Conservation (phyloP, 2,797 vertebrate genomes). For the Nasua narica region DNA sequence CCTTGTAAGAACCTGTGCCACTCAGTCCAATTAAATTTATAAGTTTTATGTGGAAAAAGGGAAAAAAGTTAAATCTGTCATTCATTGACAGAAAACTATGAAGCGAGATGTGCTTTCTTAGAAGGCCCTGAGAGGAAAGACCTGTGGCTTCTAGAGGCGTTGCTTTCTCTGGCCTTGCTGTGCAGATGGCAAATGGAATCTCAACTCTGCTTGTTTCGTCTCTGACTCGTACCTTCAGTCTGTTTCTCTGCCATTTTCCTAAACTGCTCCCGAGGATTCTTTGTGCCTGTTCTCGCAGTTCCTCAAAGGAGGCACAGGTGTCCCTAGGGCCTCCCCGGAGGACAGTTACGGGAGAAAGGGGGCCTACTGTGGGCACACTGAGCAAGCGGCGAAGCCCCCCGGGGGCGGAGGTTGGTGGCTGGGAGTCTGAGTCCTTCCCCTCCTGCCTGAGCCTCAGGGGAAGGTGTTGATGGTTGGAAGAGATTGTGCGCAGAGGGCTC, state of each 20-base stretch:
- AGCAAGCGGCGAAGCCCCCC: neutral
- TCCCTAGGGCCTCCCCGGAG: neutral
- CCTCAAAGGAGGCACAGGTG: neutral
- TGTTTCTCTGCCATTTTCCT: neutral
- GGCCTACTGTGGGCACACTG: neutral
- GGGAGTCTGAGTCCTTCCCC: neutral
- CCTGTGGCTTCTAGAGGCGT: fast-evolving
- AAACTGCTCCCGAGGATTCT: neutral
- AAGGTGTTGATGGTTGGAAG: neutral
- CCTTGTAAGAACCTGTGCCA: neutral
- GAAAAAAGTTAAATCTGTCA: neutral
- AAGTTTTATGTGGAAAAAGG: neutral
- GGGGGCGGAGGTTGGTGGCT: neutral
- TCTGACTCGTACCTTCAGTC: neutral
- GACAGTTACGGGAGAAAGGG: neutral
- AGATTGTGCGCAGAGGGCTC: neutral
- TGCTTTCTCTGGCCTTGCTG: neutral
- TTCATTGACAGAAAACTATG: neutral
- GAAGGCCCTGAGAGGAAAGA: neutral
- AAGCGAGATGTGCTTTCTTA: neutral
- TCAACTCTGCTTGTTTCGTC: neutral
- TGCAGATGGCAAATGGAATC: neutral
- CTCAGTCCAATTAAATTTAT: neutral
- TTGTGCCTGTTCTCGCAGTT: neutral
- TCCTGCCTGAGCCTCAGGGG: neutral